phyloP scores from a whole-genome alignment of 2,797 vertebrate species.

The Choloepus didactylus region DNA sequence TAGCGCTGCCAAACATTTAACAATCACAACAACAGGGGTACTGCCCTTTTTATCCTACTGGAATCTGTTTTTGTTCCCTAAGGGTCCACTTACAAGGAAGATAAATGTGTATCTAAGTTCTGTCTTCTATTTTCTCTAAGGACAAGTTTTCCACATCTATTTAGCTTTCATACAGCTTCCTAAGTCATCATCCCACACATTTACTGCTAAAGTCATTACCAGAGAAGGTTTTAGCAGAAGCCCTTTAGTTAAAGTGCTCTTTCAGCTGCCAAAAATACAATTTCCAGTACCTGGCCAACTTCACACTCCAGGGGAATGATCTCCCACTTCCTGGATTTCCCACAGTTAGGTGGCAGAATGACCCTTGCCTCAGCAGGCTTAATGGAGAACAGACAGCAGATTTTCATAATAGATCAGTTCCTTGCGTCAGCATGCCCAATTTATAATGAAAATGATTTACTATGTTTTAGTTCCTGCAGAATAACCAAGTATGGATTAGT shows the following conservation, averaged over 20 bases:
- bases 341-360: conserved; percentile 65
- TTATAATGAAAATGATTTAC: conserved; percentile 86
- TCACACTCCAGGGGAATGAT: conserved; percentile 11
- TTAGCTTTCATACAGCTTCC: conserved; percentile 32
- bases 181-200: conserved; percentile 48
- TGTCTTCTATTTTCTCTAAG: conserved; percentile 43
- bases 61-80: background rate
- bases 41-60: background rate
- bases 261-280: conserved; percentile 53
- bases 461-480: conserved; percentile 83
- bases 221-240: conserved; percentile 59
- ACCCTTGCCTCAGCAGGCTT: conserved; percentile 68
- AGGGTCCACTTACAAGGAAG: conserved; percentile 24
- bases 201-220: conserved; percentile 27
- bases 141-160: conserved; percentile 50
- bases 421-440: conserved; percentile 78
- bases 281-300: conserved; percentile 48
- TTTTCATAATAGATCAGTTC: conserved; percentile 80
- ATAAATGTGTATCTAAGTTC: conserved; percentile 8
- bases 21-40: background rate
- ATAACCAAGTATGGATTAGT: conserved; percentile 86
- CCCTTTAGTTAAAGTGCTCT: conserved; percentile 61
- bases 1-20: background rate
- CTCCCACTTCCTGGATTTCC: background rate
- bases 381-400: conserved; percentile 78